Percentiles rank a stretch among this genome's conserved stretches.
Conservation (phyloP, 2,113 vertebrate species). For the Ictalurus punctatus region DNA sequence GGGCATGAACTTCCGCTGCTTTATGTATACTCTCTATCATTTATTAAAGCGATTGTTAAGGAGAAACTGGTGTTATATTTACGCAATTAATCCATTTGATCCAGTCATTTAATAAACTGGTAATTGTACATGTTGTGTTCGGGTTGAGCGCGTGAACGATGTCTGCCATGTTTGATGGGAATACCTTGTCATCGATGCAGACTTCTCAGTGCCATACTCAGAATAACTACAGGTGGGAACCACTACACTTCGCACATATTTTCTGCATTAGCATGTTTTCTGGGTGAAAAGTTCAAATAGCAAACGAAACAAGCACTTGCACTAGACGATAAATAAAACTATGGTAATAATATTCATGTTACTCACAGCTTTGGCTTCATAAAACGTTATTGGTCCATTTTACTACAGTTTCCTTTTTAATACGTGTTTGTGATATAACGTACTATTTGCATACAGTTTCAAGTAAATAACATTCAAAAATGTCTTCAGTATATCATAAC, state of each 20-base stretch:
- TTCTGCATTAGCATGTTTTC: not conserved
- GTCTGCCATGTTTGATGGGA: slow-evolving; percentile 75
- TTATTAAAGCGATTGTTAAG: slow-evolving; percentile 2
- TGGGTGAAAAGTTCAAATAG: not conserved
- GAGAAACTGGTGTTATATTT: not conserved
- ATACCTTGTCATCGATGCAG: slow-evolving; percentile 71
- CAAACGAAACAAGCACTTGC: not conserved
- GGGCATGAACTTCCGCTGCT: slow-evolving; percentile 28
- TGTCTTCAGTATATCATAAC: not conserved
- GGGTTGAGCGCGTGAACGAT: slow-evolving; percentile 63
- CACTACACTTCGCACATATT: not conserved
- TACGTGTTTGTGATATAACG: not conserved
- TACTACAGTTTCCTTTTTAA: not conserved
- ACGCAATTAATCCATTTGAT: not conserved
- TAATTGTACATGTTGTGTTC: slow-evolving; percentile 57
- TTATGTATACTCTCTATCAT: not conserved
- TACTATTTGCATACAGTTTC: not conserved
- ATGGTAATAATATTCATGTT: not conserved
- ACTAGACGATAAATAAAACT: not conserved
- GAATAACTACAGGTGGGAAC: slow-evolving; percentile 69
- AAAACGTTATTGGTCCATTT: not conserved
- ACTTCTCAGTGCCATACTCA: slow-evolving; percentile 69
- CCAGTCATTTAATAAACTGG: not conserved
- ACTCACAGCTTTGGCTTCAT: not conserved
- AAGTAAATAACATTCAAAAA: not conserved